Evolutionary conservation across 1,140 invertebrate genomes (phyloP).

Genomic region (Lepidostoma basale): DNA sequence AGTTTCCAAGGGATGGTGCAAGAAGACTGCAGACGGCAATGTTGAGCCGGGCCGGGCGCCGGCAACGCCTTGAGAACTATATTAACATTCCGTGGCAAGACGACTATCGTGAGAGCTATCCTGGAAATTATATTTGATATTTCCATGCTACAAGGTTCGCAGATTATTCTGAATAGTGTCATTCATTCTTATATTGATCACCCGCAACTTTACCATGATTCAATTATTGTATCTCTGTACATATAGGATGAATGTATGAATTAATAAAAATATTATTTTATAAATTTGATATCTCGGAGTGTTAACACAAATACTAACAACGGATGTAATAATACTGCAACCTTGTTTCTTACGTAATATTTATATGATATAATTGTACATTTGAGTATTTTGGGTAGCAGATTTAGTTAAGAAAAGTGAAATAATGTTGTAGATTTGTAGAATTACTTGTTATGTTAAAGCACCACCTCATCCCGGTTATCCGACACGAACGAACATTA

Average conservation of each 20-base stretch:
- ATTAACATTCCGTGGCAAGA: constrained; percentile 40
- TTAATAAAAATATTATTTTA: no score
- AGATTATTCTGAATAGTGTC: no score
- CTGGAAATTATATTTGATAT: not conserved
- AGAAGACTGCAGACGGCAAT: constrained; percentile 40
- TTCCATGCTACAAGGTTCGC: constrained; percentile 4
- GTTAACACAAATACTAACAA: no score
- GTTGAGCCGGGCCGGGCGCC: no score
- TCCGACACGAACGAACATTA: constrained; percentile 27
- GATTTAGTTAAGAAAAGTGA: constrained; percentile 22
- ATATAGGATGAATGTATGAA: no score
- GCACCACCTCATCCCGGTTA: constrained; percentile 19
- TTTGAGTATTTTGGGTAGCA: constrained; percentile 12
- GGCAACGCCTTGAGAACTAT: constrained; percentile 24
- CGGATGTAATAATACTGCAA: not conserved
- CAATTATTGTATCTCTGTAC: no score
- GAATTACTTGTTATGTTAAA: constrained; percentile 11
- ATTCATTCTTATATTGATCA: no score
- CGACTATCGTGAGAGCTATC: constrained; percentile 6
- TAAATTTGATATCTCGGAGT: no score
- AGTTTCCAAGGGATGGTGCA: constrained; percentile 40
- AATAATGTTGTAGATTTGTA: constrained; percentile 11
- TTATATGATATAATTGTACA: constrained; percentile 10
- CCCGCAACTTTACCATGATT: no score
- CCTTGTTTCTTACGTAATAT: constrained; percentile 4